phyloP scores from a whole-genome alignment of 2,888 invertebrate species.

The Heliconius ethilla region DNA sequence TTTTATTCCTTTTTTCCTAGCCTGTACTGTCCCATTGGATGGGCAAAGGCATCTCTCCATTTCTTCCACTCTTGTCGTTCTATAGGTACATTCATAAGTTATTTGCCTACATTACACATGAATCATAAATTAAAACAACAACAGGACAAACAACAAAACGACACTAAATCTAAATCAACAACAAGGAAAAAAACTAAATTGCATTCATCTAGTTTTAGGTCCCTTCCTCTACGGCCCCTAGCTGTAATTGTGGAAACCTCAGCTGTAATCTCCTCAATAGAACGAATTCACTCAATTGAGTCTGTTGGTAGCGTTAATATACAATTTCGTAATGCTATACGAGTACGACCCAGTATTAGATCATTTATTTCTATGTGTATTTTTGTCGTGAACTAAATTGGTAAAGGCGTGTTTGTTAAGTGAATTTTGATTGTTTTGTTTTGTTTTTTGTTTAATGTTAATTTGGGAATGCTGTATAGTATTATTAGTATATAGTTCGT shows the following conservation, averaged over 20 bases:
- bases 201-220: conserved; percentile 47
- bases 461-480: background rate
- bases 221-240: conserved; percentile 50
- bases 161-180: conserved; percentile 34
- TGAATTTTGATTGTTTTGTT: conserved; percentile 27
- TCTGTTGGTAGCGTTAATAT: conserved; percentile 61
- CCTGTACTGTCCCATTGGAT: no score
- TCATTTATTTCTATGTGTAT: conserved; percentile 37
- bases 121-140: background rate
- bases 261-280: conserved; percentile 64
- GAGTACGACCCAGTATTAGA: conserved; percentile 35
- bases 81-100: background rate
- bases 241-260: conserved; percentile 54
- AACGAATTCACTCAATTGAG: conserved; percentile 74
- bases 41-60: no score
- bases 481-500: background rate
- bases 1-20: background rate
- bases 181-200: conserved; percentile 42
- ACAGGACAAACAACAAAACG: conserved; percentile 4
- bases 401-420: conserved; percentile 23
- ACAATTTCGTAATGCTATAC: conserved; percentile 41
- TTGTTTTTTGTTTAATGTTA: background rate
- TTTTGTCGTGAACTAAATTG: conserved; percentile 36
- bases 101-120: background rate
- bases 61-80: background rate